These are phyloP conservation scores for Antechinus flavipes DNA, from an alignment of 2,113 vertebrate genomes.

Conservation along the genomic window DNA sequence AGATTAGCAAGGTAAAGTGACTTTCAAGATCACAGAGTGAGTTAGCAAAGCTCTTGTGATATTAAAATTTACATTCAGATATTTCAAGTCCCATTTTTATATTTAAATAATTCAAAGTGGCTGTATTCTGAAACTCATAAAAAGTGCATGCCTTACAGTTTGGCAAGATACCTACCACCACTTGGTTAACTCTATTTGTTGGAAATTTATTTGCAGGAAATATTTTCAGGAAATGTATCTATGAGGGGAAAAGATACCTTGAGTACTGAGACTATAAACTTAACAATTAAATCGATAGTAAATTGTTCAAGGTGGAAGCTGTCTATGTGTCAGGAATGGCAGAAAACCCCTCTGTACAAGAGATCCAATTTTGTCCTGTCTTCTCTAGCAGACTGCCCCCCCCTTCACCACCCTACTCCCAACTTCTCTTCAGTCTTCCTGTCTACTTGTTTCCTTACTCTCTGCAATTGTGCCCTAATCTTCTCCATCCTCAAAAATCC, in stretches of 20 bases:
- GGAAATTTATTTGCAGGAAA: too few relatives aligned
- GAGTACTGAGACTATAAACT: background rate
- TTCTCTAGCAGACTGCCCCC: background rate
- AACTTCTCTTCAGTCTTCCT: background rate
- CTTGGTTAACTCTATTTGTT: slow-evolving; percentile 16
- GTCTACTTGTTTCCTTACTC: background rate
- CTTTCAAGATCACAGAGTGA: background rate
- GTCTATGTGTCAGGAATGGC: background rate
- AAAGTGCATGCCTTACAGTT: background rate
- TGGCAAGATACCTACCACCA: slow-evolving; percentile 19
- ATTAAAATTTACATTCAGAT: background rate
- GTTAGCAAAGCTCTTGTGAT: background rate
- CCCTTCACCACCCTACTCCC: background rate
- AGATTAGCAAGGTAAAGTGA: background rate
- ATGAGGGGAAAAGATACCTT: slow-evolving; percentile 19
- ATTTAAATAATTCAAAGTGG: background rate
- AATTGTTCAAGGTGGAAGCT: background rate
- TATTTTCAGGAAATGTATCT: background rate
- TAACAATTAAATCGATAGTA: slow-evolving; percentile 20
- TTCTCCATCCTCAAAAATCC: background rate
- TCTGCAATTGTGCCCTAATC: background rate
- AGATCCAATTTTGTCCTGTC: background rate
- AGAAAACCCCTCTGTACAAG: background rate
- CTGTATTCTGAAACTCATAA: slow-evolving; percentile 9
- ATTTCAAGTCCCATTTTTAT: background rate